Conservation (phyloP, 1,140 invertebrate genomes). For the Hylaeus anthracinus region DNA sequence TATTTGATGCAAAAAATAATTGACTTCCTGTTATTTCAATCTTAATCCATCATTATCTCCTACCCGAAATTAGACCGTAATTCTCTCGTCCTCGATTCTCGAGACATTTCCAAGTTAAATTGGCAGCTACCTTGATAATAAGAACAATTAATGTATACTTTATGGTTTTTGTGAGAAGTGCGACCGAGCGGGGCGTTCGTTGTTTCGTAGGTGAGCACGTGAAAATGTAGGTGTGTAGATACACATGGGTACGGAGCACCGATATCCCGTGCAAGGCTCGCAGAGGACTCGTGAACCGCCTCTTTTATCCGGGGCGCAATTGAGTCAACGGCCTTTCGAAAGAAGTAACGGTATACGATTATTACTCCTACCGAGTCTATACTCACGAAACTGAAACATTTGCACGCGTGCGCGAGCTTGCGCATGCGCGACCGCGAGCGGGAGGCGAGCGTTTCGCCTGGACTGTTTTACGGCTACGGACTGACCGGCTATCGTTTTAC, state of each 20-base stretch:
- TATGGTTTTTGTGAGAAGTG: no score
- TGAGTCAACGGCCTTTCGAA: conserved; percentile 66
- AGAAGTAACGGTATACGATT: conserved; percentile 67
- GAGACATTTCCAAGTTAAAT: no score
- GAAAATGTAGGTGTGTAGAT: conserved; percentile 16
- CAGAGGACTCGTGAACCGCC: conserved; percentile 60
- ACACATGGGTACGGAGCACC: background rate
- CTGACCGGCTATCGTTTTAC: conserved; percentile 37
- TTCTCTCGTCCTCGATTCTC: no score
- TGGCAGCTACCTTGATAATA: no score
- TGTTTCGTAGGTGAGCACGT: conserved; percentile 19
- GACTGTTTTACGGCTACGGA: conserved; percentile 24
- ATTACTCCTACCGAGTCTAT: conserved; percentile 66
- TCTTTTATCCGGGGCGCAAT: conserved; percentile 66
- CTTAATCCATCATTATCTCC: no score
- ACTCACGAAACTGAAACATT: conserved; percentile 69
- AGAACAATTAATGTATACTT: no score
- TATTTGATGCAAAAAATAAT: no score
- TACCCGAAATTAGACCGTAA: no score
- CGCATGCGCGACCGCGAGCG: background rate
- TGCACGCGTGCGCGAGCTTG: conserved; percentile 29
- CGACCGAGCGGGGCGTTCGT: no score
- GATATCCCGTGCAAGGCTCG: conserved; percentile 40
- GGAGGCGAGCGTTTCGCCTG: conserved; percentile 31
- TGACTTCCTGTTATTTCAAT: no score